phyloP scores from a whole-genome alignment of 1,140 invertebrate genomes.

The Varroa destructor region DNA sequence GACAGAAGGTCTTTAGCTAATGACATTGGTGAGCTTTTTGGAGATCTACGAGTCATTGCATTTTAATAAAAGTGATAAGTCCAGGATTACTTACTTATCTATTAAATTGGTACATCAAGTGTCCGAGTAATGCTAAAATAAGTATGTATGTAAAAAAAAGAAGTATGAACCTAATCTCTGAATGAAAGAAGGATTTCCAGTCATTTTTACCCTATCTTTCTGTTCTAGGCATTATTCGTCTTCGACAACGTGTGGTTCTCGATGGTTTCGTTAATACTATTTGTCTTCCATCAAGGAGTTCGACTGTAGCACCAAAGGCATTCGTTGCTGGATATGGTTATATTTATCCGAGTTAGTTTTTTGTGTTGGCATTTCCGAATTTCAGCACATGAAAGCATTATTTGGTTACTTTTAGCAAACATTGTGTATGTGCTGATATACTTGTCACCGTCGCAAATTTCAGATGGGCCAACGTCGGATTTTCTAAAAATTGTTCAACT shows the following conservation, averaged over 20 bases:
- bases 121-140: no score
- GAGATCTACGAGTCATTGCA: not conserved
- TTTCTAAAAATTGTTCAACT: slow-evolving; percentile 18
- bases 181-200: no score
- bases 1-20: slow-evolving; percentile 15
- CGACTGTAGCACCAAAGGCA: not conserved
- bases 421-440: no score
- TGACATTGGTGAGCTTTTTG: not conserved
- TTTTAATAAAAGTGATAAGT: no score
- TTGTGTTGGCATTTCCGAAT: no score
- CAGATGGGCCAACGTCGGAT: slow-evolving; percentile 18
- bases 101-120: no score
- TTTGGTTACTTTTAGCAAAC: no score
- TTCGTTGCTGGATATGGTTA: slow-evolving; percentile 19
- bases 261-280: slow-evolving; percentile 20
- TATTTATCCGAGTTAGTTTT: not conserved
- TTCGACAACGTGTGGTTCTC: slow-evolving; percentile 18
- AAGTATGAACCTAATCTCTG: no score
- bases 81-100: no score
- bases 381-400: no score
- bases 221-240: slow-evolving; percentile 8
- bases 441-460: not conserved
- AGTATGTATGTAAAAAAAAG: no score
- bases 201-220: not conserved
- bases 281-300: not conserved